A percentile compares a stretch with the other conserved stretches of the same genome.
phyloP scores from a whole-genome alignment of 1,140 invertebrate genomes.

The Drosophila pachea region DNA sequence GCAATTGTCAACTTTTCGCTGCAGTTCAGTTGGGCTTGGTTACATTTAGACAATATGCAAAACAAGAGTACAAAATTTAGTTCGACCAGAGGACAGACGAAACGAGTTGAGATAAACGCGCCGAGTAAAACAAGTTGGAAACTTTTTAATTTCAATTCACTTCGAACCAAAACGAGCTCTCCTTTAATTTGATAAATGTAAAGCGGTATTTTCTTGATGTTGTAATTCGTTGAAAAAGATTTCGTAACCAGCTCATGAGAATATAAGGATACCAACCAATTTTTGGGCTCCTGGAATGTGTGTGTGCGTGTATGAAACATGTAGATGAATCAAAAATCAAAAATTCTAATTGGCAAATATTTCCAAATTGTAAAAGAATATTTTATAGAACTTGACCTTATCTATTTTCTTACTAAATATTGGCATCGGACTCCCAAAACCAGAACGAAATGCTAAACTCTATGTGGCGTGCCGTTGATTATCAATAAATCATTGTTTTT shows the following conservation, averaged over 20 bases:
- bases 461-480: slow-evolving; percentile 28
- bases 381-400: slow-evolving; percentile 40
- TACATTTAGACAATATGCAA: slow-evolving; percentile 12
- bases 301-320: not conserved
- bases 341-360: slow-evolving; percentile 21
- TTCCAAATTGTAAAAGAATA: slow-evolving; percentile 23
- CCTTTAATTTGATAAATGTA: slow-evolving; percentile 1
- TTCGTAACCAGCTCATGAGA: slow-evolving; percentile 25
- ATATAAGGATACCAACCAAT: slow-evolving; percentile 33
- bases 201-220: slow-evolving; percentile 15
- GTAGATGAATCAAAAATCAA: slow-evolving; percentile 13
- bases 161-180: slow-evolving; percentile 6
- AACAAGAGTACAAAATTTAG: slow-evolving; percentile 35
- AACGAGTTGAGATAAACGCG: not conserved
- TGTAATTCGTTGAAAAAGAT: slow-evolving; percentile 17
- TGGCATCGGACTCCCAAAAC: slow-evolving; percentile 16
- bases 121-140: slow-evolving; percentile 19
- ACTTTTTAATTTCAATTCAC: slow-evolving; percentile 10
- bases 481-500: slow-evolving; percentile 41
- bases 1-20: slow-evolving; percentile 16
- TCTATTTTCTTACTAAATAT: slow-evolving; percentile 43
- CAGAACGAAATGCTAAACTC: slow-evolving; percentile 15
- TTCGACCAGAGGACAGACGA: slow-evolving; percentile 6
- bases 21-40: slow-evolving; percentile 16
- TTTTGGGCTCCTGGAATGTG: slow-evolving; percentile 7